Evolutionary conservation across 2,888 invertebrate genomes (phyloP).

Genomic region (Chrysolina haemoptera): DNA sequence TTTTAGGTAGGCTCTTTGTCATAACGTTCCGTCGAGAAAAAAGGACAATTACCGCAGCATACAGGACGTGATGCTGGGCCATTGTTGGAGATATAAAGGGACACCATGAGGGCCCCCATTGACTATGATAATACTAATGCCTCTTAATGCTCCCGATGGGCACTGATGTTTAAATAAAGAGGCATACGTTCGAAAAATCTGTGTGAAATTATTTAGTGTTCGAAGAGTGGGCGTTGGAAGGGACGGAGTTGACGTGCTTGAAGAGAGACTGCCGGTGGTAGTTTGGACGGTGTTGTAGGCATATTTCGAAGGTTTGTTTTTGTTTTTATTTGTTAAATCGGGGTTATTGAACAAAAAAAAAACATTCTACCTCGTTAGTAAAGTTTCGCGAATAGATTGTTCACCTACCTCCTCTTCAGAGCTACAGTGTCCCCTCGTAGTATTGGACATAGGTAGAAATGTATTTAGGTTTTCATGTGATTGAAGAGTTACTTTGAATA

Average conservation of each 20-base stretch:
- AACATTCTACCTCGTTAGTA: too few relatives aligned
- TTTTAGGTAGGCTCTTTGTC: constrained; percentile 31
- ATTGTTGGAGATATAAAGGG: constrained; percentile 41
- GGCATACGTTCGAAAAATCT: constrained; percentile 41
- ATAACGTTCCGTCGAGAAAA: constrained; percentile 39
- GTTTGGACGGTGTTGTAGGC: background rate
- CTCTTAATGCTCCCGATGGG: constrained; percentile 43
- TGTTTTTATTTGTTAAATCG: too few relatives aligned
- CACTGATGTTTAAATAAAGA: constrained; percentile 42
- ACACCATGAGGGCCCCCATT: constrained; percentile 43
- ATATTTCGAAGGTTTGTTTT: too few relatives aligned
- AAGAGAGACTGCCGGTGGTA: background rate
- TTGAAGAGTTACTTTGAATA: too few relatives aligned
- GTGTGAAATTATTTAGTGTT: constrained; percentile 36
- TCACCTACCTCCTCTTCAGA: too few relatives aligned
- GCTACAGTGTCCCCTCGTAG: too few relatives aligned
- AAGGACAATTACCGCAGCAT: constrained; percentile 45
- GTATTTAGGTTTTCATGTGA: too few relatives aligned
- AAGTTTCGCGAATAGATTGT: too few relatives aligned
- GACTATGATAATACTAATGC: constrained; percentile 47
- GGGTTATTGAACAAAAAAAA: too few relatives aligned
- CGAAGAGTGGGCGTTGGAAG: constrained; percentile 9
- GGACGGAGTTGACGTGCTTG: background rate
- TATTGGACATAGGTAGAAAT: too few relatives aligned
- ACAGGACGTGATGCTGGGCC: constrained; percentile 47